phyloP scores from a whole-genome alignment of 2,797 vertebrate species.

The Peromyscus nudipes region DNA sequence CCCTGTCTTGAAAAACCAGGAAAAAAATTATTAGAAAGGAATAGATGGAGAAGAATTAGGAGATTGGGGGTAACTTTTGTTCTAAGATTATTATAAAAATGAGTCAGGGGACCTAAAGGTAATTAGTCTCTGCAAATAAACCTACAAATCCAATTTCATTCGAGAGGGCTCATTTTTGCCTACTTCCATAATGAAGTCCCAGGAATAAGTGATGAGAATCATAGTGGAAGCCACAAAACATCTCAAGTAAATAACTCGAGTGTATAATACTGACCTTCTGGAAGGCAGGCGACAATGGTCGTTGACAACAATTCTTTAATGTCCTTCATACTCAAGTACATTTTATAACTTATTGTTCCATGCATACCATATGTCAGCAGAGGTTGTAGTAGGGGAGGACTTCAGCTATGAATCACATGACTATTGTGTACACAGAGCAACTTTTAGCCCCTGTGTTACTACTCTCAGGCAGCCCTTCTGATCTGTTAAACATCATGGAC shows the following conservation, averaged over 20 bases:
- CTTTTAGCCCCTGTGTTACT: background rate
- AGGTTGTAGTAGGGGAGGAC: background rate
- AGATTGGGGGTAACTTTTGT: background rate
- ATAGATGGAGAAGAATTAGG: background rate
- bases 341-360: background rate
- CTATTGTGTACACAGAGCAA: background rate
- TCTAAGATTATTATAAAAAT: background rate
- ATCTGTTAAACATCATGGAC: background rate
- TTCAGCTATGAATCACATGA: background rate
- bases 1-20: background rate
- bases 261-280: background rate
- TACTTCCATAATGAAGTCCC: background rate
- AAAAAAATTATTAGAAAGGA: background rate
- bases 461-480: background rate
- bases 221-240: background rate
- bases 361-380: background rate
- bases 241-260: constrained; percentile 20
- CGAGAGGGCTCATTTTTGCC: background rate
- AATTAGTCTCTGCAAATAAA: background rate
- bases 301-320: constrained; percentile 13
- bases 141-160: constrained; percentile 26
- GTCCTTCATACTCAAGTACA: background rate
- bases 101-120: background rate
- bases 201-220: background rate
- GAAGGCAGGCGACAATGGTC: background rate